Percentiles rank a stretch among this genome's conserved stretches.
Evolutionary conservation across 2,888 invertebrate genomes (phyloP).

Genomic region (Leptinotarsa haldemani): DNA sequence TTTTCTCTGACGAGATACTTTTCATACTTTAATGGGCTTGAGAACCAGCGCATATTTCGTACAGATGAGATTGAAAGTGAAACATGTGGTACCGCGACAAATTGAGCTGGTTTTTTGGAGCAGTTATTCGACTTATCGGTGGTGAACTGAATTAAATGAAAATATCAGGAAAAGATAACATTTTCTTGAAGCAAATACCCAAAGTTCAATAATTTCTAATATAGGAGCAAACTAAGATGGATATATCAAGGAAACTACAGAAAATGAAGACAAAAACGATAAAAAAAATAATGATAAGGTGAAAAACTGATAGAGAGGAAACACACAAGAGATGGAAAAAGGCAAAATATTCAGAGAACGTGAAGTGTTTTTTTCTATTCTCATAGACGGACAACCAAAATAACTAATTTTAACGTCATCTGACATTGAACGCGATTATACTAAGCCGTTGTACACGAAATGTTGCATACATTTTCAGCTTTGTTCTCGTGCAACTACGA

Average conservation of each 20-base stretch:
- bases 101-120: not conserved
- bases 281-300: no score
- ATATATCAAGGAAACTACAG: no score
- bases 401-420: not conserved
- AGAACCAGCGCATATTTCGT: not conserved
- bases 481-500: constrained; percentile 6
- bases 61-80: constrained; percentile 3
- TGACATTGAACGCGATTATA: not conserved
- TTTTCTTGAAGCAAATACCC: not conserved
- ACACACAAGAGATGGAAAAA: no score
- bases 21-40: constrained; percentile 20
- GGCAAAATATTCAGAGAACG: not conserved
- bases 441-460: not conserved
- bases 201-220: no score
- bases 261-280: no score
- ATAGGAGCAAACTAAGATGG: no score
- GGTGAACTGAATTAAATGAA: not conserved
- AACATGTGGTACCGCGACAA: not conserved
- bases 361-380: not conserved
- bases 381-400: not conserved
- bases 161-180: not conserved
- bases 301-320: no score
- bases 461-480: constrained; percentile 1
- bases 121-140: not conserved
- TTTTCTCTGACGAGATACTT: constrained; percentile 5